phyloP scores from a whole-genome alignment of 2,113 vertebrate species.

The Cisticola juncidis region DNA sequence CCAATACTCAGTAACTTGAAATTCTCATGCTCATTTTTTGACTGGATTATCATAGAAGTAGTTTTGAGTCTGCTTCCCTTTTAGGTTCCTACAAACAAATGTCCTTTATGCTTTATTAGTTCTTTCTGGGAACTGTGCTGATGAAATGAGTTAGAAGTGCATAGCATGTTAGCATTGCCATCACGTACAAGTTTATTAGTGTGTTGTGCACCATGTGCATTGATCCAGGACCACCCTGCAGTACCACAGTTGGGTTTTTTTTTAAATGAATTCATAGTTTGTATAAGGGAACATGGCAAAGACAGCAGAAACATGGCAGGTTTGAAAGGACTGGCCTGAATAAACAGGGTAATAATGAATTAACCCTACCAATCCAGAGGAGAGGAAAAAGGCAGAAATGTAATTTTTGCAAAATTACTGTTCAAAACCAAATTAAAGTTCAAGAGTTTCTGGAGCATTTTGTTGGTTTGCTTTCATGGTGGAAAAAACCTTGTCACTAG shows the following conservation, averaged over 20 bases:
- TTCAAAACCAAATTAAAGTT: not conserved
- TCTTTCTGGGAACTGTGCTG: not conserved
- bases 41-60: not conserved
- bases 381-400: not conserved
- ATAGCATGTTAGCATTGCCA: not conserved
- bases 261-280: not conserved
- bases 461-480: not conserved
- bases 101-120: not conserved
- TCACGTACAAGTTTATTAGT: not conserved
- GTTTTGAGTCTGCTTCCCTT: not conserved
- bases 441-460: not conserved
- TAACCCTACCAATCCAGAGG: not conserved
- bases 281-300: not conserved
- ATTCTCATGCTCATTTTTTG: not conserved
- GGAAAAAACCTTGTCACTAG: not conserved
- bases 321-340: not conserved
- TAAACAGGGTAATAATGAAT: not conserved
- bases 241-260: not conserved
- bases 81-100: not conserved
- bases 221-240: not conserved
- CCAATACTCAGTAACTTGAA: not conserved
- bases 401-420: not conserved
- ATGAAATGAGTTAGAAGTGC: not conserved
- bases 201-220: not conserved
- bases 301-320: not conserved